Evolutionary conservation across 2,113 vertebrate species (phyloP).

Genomic region (Epinephelus fuscoguttatus): DNA sequence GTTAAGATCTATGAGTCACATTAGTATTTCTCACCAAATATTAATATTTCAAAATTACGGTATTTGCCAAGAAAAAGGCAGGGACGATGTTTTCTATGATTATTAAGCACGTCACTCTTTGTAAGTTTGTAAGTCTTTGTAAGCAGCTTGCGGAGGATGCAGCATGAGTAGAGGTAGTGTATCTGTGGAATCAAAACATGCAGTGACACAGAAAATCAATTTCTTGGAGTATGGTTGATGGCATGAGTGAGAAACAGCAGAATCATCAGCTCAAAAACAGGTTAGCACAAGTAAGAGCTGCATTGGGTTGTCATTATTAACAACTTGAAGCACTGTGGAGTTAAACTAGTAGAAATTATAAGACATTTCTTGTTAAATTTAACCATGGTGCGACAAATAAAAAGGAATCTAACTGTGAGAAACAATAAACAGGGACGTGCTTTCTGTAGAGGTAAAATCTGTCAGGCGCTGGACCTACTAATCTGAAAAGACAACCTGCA

Average conservation of each 20-base stretch:
- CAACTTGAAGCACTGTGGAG: not conserved
- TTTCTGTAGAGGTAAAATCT: not conserved
- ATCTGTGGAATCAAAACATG: constrained; percentile 61
- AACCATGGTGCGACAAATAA: constrained; percentile 5
- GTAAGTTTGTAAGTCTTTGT: constrained; percentile 24
- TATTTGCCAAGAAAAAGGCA: constrained; percentile 28
- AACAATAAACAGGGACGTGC: constrained; percentile 20
- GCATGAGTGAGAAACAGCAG: constrained; percentile 62
- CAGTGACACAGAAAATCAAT: constrained; percentile 54
- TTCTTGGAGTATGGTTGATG: constrained; percentile 56
- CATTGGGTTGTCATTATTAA: constrained; percentile 2
- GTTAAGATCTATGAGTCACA: constrained; percentile 18
- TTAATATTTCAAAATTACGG: constrained; percentile 8
- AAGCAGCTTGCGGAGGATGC: constrained; percentile 46
- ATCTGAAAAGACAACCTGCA: constrained; percentile 6
- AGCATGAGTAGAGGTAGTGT: constrained; percentile 49
- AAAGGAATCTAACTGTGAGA: not conserved
- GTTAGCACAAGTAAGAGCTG: constrained; percentile 43
- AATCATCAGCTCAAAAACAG: constrained; percentile 34
- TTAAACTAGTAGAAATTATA: constrained; percentile 7
- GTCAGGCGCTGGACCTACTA: constrained; percentile 1
- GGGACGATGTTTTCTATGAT: not conserved
- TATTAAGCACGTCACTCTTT: constrained; percentile 32
- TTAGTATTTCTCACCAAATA: constrained; percentile 23
- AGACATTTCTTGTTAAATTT: not conserved